Conservation (phyloP, 1,140 invertebrate species). For the Nixonia krombeini region DNA sequence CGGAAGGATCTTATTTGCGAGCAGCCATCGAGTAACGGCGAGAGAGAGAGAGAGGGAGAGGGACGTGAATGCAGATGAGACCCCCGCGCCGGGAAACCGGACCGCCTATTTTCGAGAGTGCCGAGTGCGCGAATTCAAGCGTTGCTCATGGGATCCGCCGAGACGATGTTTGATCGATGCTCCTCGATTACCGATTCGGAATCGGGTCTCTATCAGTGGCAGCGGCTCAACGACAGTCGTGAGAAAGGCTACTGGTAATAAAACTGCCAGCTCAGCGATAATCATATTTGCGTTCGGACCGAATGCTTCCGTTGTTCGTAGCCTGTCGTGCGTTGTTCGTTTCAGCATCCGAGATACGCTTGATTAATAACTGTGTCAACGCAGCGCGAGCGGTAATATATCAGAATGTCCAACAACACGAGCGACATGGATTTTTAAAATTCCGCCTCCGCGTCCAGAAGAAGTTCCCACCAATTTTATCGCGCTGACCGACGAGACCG, state of each 20-base stretch:
- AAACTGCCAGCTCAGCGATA: conserved; percentile 41
- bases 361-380: conserved; percentile 55
- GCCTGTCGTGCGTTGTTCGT: conserved; percentile 44
- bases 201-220: conserved; percentile 21
- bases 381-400: conserved; percentile 52
- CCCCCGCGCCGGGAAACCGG: conserved; percentile 11
- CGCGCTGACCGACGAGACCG: too few species aligned
- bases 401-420: conserved; percentile 54
- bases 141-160: too few species aligned
- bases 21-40: conserved; percentile 23
- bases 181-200: too few species aligned
- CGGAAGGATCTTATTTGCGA: conserved; percentile 23
- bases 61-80: conserved; percentile 33
- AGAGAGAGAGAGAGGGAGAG: too few species aligned
- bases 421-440: conserved; percentile 53
- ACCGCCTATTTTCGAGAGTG: conserved; percentile 14
- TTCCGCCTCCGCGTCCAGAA: conserved; percentile 42
- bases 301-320: conserved; percentile 45
- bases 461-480: conserved; percentile 27
- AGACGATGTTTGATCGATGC: neutral
- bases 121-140: too few species aligned
- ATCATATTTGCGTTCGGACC: conserved; percentile 36
- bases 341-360: conserved; percentile 51
- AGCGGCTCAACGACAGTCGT: conserved; percentile 43
- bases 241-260: conserved; percentile 48